These are phyloP conservation scores for Arenaria interpres DNA, from an alignment of 2,113 vertebrate genomes.

Conservation along the genomic window DNA sequence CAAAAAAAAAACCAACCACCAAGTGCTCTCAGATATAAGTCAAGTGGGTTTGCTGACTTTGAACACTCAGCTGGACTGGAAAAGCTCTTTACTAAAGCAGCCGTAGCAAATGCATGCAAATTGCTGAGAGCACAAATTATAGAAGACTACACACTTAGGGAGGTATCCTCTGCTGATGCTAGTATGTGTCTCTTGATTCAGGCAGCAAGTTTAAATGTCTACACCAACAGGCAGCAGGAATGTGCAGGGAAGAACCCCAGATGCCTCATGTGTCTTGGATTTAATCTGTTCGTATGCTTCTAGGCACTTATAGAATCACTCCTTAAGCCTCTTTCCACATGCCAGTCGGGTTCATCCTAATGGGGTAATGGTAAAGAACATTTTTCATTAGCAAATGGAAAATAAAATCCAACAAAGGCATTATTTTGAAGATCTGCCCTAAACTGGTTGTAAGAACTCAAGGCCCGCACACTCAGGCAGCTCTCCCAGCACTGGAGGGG, in stretches of 20 bases:
- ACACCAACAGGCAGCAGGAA: neutral
- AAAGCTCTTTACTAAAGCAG: slow-evolving; percentile 16
- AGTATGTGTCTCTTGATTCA: neutral
- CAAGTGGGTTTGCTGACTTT: slow-evolving; percentile 14
- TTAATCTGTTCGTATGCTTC: neutral
- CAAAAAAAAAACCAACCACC: neutral
- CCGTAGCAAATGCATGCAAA: neutral
- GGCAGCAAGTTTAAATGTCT: neutral
- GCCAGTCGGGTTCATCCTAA: neutral
- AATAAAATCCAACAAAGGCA: neutral
- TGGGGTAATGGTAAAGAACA: neutral
- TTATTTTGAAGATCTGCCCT: neutral
- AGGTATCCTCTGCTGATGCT: neutral
- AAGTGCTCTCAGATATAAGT: neutral
- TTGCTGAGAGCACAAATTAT: neutral
- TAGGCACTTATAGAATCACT: neutral
- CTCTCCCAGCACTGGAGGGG: neutral
- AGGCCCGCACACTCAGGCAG: neutral
- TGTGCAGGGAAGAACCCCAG: neutral
- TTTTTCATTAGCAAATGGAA: neutral
- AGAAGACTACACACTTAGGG: neutral
- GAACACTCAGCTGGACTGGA: neutral
- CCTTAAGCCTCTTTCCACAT: neutral
- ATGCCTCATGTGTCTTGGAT: neutral
- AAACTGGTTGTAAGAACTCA: neutral